Percentiles rank a stretch among this genome's conserved stretches.
Conservation (phyloP, 92 coral and sea anemone species). For the Porites lobata region DNA sequence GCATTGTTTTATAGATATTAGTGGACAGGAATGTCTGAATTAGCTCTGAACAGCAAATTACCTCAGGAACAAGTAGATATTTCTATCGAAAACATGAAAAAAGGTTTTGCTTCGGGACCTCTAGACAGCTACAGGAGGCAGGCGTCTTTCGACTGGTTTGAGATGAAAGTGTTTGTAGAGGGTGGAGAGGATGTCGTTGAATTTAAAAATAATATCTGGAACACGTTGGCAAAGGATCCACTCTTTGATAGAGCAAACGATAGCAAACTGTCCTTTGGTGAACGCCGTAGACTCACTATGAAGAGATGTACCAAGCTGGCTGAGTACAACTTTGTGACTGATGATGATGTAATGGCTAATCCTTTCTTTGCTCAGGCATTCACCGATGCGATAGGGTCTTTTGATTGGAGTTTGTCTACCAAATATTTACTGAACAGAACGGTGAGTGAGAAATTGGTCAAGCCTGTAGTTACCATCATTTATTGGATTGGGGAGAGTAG, state of each 20-base stretch:
- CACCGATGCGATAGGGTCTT: slow-evolving; percentile 73
- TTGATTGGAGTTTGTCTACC: slow-evolving; percentile 85
- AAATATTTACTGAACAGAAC: slow-evolving; percentile 71
- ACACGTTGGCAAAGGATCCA: slow-evolving; percentile 85
- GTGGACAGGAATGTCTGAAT: slow-evolving; percentile 15
- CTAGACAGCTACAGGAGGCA: slow-evolving; percentile 83
- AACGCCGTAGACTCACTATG: slow-evolving; percentile 77
- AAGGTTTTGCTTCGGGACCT: slow-evolving; percentile 82
- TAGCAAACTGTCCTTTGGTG: slow-evolving; percentile 77
- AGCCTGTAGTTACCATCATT: neutral
- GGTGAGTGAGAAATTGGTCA: slow-evolving; percentile 50
- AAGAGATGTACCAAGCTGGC: slow-evolving; percentile 75
- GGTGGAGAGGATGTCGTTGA: slow-evolving; percentile 87
- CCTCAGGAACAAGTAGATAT: neutral
- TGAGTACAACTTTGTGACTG: slow-evolving; percentile 87
- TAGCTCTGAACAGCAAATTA: neutral
- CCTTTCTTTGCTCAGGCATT: slow-evolving; percentile 76
- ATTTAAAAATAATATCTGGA: slow-evolving; percentile 84
- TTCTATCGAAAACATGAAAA: neutral
- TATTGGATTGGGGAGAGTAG: neutral
- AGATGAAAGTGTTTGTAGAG: slow-evolving; percentile 89
- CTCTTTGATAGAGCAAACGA: slow-evolving; percentile 76
- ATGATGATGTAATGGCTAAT: slow-evolving; percentile 78
- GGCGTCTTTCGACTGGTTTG: slow-evolving; percentile 87
- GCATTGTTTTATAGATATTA: neutral